A percentile compares a stretch with the other conserved stretches of the same genome.
phyloP scores from a whole-genome alignment of 2,888 invertebrate species.

The Gisinianus flammeolus region DNA sequence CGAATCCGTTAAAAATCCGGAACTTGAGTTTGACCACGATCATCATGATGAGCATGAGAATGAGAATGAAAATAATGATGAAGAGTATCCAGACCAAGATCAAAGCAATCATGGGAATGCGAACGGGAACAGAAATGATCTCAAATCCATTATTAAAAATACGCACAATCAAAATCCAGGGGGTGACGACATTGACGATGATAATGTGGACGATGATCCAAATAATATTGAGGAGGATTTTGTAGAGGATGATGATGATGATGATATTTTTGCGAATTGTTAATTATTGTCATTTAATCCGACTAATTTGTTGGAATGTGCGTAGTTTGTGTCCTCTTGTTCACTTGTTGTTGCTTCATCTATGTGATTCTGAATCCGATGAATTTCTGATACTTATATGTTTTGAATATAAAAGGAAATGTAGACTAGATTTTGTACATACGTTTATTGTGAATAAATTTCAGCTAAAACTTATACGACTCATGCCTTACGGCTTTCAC shows the following conservation, averaged over 20 bases:
- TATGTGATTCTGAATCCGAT: not conserved
- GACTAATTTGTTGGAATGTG: not conserved
- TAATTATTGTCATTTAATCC: not conserved
- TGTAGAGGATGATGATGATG: conserved; percentile 9
- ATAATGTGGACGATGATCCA: not conserved
- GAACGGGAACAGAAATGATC: not conserved
- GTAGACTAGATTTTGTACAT: not conserved
- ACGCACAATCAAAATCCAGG: not conserved
- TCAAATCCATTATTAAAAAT: not conserved
- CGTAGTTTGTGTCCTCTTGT: not conserved
- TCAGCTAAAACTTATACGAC: not conserved
- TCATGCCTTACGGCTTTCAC: not conserved
- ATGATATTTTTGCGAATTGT: conserved; percentile 1
- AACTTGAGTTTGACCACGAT: conserved; percentile 23
- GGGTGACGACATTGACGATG: not conserved
- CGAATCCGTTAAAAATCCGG: conserved; percentile 45
- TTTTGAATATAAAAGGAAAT: not conserved
- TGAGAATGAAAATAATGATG: not conserved
- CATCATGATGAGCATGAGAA: not conserved
- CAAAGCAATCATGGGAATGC: not conserved
- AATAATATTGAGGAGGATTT: not conserved
- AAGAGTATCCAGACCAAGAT: not conserved
- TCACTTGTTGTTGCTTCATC: not conserved
- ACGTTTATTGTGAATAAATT: too few relatives aligned
- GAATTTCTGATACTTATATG: not conserved